Base-by-base conservation (phyloP, 2,888 invertebrate genomes). In the Terebella lapidaria region DNA sequence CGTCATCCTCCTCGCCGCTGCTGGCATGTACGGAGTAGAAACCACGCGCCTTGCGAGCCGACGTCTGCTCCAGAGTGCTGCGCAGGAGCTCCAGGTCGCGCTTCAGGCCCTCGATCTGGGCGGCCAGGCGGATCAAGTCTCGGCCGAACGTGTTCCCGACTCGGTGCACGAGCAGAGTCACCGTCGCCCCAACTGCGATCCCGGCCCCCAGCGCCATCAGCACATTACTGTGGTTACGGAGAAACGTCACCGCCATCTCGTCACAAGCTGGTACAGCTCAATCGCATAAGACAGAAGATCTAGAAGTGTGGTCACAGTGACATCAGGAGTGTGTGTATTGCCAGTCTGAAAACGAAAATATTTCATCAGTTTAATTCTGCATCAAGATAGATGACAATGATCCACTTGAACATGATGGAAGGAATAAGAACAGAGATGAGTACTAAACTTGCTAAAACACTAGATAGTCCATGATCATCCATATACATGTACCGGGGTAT, bases 1-100 rank as follows among this genome's bases (percentile, higher is more conserved):
- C 77, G 54, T 76, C 75, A 20, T 74, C 75, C 54, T 76, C 75
- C 26, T 74, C 75, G 18, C 73, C 75, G 63, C 72, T 72, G 57
- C 72, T 72, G 30, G 68, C 67, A 46, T 62, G 61, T 1, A 68
- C 65, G 20, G 71, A 70, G 59, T 71, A 70, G 56, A 68, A 72
- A 15, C 66, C 68, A 22, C 64, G 59, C 25, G 47, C 57, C 35
- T 60, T 65, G 49, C 54, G 58, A 45, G 55, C 57, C 24, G 55
- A 28, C 49, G 15, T 56, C 42, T 25, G 27, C 28, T 56, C 62
- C 26, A 67, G 25, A 18, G 53, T 53, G 18, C 61, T 64, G 59
- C 67, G 69, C 45, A 73, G 63, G 54, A 67, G 65, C 45, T 62
- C 65, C n/a, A 74, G 63, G 53, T 73, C 71, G 25, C 60, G 54